A percentile compares a stretch with the other conserved stretches of the same genome.
phyloP scores from a whole-genome alignment of 2,888 invertebrate genomes.

The Chouioia cunea region DNA sequence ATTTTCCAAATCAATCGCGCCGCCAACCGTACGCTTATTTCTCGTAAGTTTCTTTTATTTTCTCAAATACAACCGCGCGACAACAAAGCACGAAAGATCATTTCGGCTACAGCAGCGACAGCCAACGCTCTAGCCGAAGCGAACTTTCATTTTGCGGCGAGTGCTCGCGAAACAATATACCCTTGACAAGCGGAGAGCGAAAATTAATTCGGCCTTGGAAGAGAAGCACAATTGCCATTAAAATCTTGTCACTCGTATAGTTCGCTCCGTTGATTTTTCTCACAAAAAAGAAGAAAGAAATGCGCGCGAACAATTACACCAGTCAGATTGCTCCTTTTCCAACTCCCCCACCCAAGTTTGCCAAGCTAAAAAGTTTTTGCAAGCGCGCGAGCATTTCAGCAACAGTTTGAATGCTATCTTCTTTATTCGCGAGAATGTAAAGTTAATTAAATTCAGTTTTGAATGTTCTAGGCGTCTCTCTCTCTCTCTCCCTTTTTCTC shows the following conservation, averaged over 20 bases:
- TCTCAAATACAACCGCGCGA: not conserved
- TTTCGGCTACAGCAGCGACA: no score
- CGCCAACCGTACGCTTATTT: no score
- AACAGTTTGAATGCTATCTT: conserved; percentile 7
- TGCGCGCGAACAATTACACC: conserved; percentile 33
- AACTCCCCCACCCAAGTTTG: no score
- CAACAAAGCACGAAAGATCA: no score
- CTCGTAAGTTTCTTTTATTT: no score
- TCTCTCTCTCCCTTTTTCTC: no score
- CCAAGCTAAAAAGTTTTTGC: not conserved
- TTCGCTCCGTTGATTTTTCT: conserved; percentile 36
- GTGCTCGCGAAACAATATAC: conserved; percentile 27
- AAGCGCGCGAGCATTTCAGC: conserved; percentile 17
- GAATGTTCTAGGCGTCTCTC: no score
- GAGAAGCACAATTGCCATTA: conserved; percentile 25
- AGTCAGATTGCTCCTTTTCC: conserved; percentile 18
- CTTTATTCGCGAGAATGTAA: no score
- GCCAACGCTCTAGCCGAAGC: not conserved
- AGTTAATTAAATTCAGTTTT: no score
- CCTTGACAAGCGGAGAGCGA: conserved; percentile 33
- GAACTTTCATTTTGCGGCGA: conserved; percentile 27
- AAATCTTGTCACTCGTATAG: conserved; percentile 29
- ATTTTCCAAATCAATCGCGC: no score
- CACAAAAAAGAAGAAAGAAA: conserved; percentile 3
- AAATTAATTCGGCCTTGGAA: conserved; percentile 43